These are phyloP conservation scores for Erythrolamprus reginae DNA, from an alignment of 2,113 vertebrate species.

Conservation along the genomic window DNA sequence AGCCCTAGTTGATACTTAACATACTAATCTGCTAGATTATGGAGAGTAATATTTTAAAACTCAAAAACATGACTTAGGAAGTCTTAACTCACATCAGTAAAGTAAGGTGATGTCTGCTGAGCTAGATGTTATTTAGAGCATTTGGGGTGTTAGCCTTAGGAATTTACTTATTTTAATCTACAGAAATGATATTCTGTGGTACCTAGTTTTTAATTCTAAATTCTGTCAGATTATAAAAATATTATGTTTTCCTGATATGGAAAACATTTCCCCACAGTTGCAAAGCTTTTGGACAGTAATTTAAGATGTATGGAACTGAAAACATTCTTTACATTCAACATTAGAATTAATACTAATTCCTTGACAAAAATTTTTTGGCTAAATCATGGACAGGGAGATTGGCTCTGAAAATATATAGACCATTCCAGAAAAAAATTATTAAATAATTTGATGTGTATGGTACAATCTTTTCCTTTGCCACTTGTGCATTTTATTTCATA, in stretches of 20 bases:
- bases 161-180: background rate
- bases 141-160: background rate
- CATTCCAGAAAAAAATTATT: background rate
- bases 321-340: background rate
- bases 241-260: background rate
- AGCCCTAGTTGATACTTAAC: conserved; percentile 39
- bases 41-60: conserved; percentile 38
- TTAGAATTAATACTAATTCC: background rate
- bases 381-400: background rate
- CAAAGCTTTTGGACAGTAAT: background rate
- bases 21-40: conserved; percentile 37
- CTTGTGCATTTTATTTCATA: background rate
- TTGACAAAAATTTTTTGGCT: background rate
- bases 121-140: background rate
- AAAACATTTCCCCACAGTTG: background rate
- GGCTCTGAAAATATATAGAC: background rate
- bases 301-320: background rate
- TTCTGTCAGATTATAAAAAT: background rate
- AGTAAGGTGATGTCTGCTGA: accelerated
- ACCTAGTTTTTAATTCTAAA: background rate
- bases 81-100: conserved; percentile 30
- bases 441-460: background rate
- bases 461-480: background rate
- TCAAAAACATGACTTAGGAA: conserved; percentile 46
- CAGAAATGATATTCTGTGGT: background rate